Conservation (phyloP, 1,140 invertebrate species). For the Drosophila serrata region DNA sequence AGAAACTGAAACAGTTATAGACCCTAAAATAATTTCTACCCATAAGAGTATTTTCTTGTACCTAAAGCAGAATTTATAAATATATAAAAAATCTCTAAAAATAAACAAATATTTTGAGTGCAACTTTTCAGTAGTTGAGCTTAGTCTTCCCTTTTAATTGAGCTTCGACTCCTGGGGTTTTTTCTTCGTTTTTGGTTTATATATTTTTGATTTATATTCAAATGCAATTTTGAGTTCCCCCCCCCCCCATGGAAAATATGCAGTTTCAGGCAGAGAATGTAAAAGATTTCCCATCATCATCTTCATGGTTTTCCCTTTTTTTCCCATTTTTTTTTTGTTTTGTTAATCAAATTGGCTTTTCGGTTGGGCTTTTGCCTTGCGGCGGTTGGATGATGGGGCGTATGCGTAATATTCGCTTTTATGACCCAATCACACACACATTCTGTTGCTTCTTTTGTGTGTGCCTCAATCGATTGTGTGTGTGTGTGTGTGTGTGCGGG, state of each 20-base stretch:
- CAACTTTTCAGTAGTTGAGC: not conserved
- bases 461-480: conserved; percentile 43
- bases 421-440: conserved; percentile 47
- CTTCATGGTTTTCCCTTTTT: conserved; percentile 2
- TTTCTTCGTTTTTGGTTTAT: not conserved
- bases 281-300: conserved; percentile 1
- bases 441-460: conserved; percentile 61
- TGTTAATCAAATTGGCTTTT: conserved; percentile 68
- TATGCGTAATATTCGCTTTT: conserved; percentile 71
- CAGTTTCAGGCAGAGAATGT: conserved; percentile 17
- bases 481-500: conserved; percentile 18
- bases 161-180: conserved; percentile 14
- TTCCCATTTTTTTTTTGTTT: conserved; percentile 15
- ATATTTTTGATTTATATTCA: conserved; percentile 57
- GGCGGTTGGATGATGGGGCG: conserved; percentile 38
- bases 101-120: not conserved
- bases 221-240: conserved; percentile 44
- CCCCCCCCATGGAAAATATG: not conserved
- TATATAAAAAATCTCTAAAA: not conserved
- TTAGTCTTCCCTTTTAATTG: conserved; percentile 40
- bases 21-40: not conserved
- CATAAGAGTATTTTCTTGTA: not conserved
- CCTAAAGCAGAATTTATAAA: not conserved
- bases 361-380: conserved; percentile 19
- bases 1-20: not conserved